Evolutionary conservation across 2,113 vertebrate species (phyloP).

Genomic region (Mobula hypostoma): DNA sequence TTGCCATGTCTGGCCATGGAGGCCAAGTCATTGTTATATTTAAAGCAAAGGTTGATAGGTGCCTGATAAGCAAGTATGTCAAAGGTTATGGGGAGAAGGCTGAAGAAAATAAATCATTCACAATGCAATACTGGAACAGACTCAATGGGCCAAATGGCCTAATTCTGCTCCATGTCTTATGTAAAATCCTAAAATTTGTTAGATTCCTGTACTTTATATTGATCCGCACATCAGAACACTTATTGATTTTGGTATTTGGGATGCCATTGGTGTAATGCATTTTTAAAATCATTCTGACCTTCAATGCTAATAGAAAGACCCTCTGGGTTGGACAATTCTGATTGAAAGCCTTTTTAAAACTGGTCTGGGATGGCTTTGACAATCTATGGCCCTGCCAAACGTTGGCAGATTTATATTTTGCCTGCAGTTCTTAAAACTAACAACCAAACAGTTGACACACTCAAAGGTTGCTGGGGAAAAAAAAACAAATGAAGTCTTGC

Average conservation of each 20-base stretch:
- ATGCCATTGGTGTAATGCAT: not conserved
- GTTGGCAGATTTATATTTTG: not conserved
- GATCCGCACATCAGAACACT: not conserved
- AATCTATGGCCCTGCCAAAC: not conserved
- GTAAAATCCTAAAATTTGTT: not conserved
- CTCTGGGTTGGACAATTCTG: constrained; percentile 14
- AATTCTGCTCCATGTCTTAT: too few species aligned
- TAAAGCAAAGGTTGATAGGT: too few species aligned
- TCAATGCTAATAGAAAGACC: not conserved
- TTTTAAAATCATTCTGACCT: constrained; percentile 1
- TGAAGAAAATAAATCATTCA: too few species aligned
- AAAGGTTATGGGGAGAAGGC: too few species aligned
- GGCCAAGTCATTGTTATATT: too few species aligned
- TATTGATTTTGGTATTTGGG: constrained; percentile 17
- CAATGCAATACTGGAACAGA: not conserved
- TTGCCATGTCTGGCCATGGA: too few species aligned
- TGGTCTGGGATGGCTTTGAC: not conserved
- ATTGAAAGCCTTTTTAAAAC: not conserved
- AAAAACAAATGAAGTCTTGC: too few species aligned
- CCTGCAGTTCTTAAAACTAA: not conserved
- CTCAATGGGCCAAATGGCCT: too few species aligned
- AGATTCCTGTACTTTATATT: not conserved
- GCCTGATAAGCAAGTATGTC: too few species aligned
- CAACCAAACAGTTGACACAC: not conserved
- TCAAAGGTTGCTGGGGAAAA: not conserved